phyloP scores from a whole-genome alignment of 2,888 invertebrate genomes.

The Idaea aversata region DNA sequence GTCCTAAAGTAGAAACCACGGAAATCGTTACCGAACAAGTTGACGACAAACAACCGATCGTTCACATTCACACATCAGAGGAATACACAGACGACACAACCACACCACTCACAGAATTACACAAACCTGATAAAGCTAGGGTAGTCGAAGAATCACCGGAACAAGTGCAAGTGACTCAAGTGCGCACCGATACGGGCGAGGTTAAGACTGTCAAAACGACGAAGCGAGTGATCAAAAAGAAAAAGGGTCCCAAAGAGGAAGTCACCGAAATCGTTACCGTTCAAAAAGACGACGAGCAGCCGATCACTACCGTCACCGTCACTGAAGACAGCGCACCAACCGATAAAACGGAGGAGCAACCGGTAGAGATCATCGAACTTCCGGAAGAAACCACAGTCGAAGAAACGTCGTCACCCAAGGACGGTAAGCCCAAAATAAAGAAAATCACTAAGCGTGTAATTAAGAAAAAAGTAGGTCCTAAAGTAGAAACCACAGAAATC shows the following conservation, averaged over 20 bases:
- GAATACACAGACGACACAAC: conserved; percentile 13
- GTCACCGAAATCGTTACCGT: conserved; percentile 63
- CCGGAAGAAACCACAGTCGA: conserved; percentile 48
- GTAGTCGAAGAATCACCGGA: conserved; percentile 43
- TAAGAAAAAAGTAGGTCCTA: conserved; percentile 52
- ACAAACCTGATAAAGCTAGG: conserved; percentile 27
- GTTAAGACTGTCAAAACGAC: conserved; percentile 38
- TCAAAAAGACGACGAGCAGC: conserved; percentile 45
- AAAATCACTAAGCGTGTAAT: conserved; percentile 44
- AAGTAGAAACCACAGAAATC: conserved; percentile 46
- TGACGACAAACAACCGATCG: conserved; percentile 19
- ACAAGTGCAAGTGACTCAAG: conserved; percentile 43
- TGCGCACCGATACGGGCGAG: conserved; percentile 46
- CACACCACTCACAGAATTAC: conserved; percentile 22
- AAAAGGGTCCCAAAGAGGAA: conserved; percentile 58
- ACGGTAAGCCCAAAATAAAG: conserved; percentile 43
- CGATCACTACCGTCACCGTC: conserved; percentile 5
- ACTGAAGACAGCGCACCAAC: conserved; percentile 19
- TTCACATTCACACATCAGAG: conserved; percentile 14
- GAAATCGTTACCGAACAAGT: conserved; percentile 45
- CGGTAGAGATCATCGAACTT: conserved; percentile 36
- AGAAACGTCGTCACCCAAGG: conserved; percentile 21
- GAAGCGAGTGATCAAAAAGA: conserved; percentile 63
- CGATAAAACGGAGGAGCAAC: conserved; percentile 31
- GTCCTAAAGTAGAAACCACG: conserved; percentile 45